These are phyloP conservation scores for Chroicocephalus ridibundus DNA, from an alignment of 2,113 vertebrate species.

Conservation along the genomic window DNA sequence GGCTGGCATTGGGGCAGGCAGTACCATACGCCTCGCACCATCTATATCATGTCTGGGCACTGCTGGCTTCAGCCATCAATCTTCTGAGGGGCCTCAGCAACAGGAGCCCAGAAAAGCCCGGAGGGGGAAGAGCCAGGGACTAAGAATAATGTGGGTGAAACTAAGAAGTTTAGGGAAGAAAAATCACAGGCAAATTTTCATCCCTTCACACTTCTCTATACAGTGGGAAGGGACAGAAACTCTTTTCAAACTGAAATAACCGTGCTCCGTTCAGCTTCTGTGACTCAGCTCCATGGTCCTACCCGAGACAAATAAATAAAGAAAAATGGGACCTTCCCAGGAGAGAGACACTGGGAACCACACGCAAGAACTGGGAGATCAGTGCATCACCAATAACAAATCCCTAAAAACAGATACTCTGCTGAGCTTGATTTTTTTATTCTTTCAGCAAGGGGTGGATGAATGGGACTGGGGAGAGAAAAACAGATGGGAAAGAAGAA, in stretches of 20 bases:
- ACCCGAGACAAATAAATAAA: conserved; percentile 13
- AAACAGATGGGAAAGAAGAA: background rate
- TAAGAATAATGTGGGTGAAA: conserved; percentile 28
- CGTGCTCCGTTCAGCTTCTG: background rate
- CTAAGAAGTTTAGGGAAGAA: conserved; percentile 10
- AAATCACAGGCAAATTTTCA: conserved; percentile 40
- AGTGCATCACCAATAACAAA: background rate
- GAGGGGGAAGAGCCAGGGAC: background rate
- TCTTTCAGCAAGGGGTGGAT: background rate
- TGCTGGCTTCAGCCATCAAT: background rate
- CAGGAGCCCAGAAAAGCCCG: conserved; percentile 6
- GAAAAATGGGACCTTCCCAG: background rate
- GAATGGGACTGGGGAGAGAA: background rate
- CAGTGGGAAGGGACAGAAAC: conserved; percentile 50
- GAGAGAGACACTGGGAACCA: background rate
- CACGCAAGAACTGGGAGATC: background rate
- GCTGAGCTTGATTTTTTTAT: background rate
- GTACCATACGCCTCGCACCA: background rate
- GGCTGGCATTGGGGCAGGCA: background rate
- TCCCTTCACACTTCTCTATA: conserved; percentile 28
- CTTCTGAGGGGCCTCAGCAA: background rate
- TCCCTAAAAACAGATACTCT: background rate
- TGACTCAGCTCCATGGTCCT: conserved; percentile 26
- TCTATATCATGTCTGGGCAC: background rate
- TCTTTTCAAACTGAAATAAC: conserved; percentile 42